phyloP scores from a whole-genome alignment of 2,888 invertebrate genomes.

The Notodonta ziczac region DNA sequence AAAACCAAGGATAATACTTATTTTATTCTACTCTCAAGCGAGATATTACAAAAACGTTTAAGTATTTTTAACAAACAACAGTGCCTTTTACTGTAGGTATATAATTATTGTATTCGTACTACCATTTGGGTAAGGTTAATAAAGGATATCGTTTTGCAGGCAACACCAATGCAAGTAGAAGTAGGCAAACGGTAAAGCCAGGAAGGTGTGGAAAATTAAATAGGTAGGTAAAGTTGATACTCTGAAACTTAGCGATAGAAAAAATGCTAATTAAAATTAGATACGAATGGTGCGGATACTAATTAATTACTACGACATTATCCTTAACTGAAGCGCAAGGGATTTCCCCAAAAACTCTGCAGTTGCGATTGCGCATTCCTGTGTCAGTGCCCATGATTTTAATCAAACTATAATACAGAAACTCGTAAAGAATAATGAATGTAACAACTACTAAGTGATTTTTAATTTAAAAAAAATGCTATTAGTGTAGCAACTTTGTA shows the following conservation, averaged over 20 bases:
- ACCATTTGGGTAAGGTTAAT: background rate
- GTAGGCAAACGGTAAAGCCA: too few species aligned
- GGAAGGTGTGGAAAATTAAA: too few species aligned
- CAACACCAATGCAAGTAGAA: background rate
- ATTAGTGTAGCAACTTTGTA: slow-evolving; percentile 9
- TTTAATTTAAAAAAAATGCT: slow-evolving; percentile 11
- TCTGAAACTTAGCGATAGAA: too few species aligned
- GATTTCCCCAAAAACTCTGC: too few species aligned
- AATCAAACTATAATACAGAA: background rate
- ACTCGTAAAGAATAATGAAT: background rate
- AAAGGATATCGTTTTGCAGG: background rate
- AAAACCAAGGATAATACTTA: background rate
- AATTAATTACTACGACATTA: too few species aligned
- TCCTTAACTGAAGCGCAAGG: too few species aligned
- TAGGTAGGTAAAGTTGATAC: too few species aligned
- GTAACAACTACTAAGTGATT: slow-evolving; percentile 7
- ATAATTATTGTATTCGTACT: background rate
- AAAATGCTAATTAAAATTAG: too few species aligned
- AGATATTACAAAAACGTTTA: background rate
- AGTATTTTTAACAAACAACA: background rate
- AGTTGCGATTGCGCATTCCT: too few species aligned
- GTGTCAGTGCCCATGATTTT: background rate
- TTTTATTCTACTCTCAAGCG: background rate
- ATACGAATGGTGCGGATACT: too few species aligned
- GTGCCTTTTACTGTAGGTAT: background rate